phyloP scores from a whole-genome alignment of 2,888 invertebrate genomes.

The Ophion costatus region DNA sequence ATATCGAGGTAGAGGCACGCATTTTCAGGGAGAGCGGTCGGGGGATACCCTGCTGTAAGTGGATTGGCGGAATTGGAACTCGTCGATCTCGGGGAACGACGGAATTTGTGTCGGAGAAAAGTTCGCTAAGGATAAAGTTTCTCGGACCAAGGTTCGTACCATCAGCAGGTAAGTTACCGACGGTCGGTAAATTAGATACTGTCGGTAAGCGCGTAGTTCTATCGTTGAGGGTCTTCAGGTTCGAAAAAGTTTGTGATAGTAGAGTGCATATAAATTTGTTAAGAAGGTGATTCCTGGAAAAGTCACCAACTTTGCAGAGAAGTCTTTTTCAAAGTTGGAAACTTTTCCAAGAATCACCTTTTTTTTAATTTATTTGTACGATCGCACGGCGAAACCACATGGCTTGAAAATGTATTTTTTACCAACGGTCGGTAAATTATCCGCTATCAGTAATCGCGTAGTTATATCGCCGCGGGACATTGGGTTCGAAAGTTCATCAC shows the following conservation, averaged over 20 bases:
- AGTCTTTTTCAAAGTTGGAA: too few relatives aligned
- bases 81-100: not conserved
- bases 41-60: too few relatives aligned
- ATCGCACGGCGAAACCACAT: too few relatives aligned
- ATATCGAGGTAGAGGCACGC: not conserved
- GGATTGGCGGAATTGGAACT: not conserved
- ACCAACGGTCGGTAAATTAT: too few relatives aligned
- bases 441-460: too few relatives aligned
- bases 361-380: too few relatives aligned
- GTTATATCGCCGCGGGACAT: too few relatives aligned
- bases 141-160: not conserved
- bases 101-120: not conserved
- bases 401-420: too few relatives aligned
- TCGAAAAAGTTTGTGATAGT: not conserved
- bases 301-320: not conserved
- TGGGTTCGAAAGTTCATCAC: too few relatives aligned
- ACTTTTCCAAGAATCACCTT: too few relatives aligned
- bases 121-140: not conserved
- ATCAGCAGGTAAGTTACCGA: not conserved
- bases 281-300: not conserved
- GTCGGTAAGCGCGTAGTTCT: not conserved
- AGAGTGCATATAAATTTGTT: too few relatives aligned
- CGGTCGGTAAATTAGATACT: not conserved
- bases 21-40: too few relatives aligned
- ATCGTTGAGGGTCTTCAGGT: not conserved